Evolutionary conservation across 1,140 invertebrate species (phyloP), one percentile per base, ranked within the genome.

Genomic region (Drosophila auraria): DNA sequence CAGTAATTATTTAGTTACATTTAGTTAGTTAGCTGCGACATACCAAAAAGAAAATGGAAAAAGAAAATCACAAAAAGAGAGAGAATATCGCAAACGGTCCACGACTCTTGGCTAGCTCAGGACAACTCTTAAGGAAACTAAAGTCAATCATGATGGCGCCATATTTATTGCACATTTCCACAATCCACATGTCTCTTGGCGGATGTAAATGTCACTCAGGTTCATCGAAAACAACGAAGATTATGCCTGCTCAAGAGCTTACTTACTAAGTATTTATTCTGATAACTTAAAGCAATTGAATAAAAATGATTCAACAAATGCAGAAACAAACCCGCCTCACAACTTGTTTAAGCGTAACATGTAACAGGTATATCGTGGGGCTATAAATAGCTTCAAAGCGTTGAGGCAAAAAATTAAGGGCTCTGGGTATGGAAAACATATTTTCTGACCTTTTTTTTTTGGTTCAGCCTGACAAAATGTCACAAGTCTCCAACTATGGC

Each of bases 21-120:
- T 91, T 89, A 90, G 86, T 89, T 89, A 89, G 86, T 82, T 90
- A 89, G 79, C 86, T 90, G 86, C 86, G 82, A 86, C 86, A 90
- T 90, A 89, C 86, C 86, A 89, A 89, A 87, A 89, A 84, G n/a
- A 56, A 20, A 50, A 73, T 2, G 6, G 9, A 58, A 58, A 42
- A 47, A 69, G 42, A 78, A 71, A 82, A 83, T 57, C 20, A 59
- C 30, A 71, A 72, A 74, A 59, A 62, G 58, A 82, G 65, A 76
- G 42, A 73, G 15, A 40, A 54, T 53, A 23, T 33, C n/a, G 63
- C 56, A 62, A 50, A 66, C 47, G 68, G 77, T 62, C 50, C 36
- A 63, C 75, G 84, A 89, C 84, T 40, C 64, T 68, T 69, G 59
- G 86, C 79, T 57, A 72, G 74, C 82, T 62, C 82, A 90, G 86